Base-by-base conservation (phyloP, 64 coral and sea anemone species). In the Porites lutea region DNA sequence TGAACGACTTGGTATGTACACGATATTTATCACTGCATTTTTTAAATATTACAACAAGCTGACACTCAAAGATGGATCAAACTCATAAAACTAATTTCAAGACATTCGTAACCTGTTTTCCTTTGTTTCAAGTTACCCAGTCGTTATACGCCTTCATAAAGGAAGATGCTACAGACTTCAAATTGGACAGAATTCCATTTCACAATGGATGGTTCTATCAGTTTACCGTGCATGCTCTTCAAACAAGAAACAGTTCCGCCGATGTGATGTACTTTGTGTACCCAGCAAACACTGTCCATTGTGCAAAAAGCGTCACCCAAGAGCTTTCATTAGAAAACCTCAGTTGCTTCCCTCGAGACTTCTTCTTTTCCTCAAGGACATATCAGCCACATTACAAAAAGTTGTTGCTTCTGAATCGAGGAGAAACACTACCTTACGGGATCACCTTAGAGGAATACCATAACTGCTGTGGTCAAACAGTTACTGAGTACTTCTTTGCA, bases 191-290 rank as follows among this genome's bases (percentile, higher is more conserved):
- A 48, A 8, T 74, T 27, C 90, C 79, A 21, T 27, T 45, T 77
- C 60, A 86, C 53, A 75, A 59, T 82, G 78, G 51, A 13, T 92
- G 91, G 91, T 53, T 87, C 52, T 65, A 92, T 70, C 81, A 92
- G 22, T 92, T 92, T 53, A 76, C 91, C 2, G 21, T 92, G 27
- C 57, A 65, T 49, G 82, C 82, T 47, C 51, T 70, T 2, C 91
- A 92, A 78, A 87, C 82, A 1, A 77, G 51, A 14, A 78, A 47
- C 20, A 76, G 51, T 16, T 69, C 78, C 4, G 12, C 21, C 23
- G 91, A 92, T 52, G 71, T 59, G 37, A 27, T 92, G 43, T 92
- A 92, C 59, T 92, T 92, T 52, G 46, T 66, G 19, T 92, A 92
- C 23, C 80, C 90, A 12, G 43, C 27, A 72, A 71, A 64, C 52